Percentiles rank a stretch among this genome's conserved stretches.
Evolutionary conservation across 2,888 invertebrate species (phyloP).

Genomic region (Acanthosoma haemorrhoidale): DNA sequence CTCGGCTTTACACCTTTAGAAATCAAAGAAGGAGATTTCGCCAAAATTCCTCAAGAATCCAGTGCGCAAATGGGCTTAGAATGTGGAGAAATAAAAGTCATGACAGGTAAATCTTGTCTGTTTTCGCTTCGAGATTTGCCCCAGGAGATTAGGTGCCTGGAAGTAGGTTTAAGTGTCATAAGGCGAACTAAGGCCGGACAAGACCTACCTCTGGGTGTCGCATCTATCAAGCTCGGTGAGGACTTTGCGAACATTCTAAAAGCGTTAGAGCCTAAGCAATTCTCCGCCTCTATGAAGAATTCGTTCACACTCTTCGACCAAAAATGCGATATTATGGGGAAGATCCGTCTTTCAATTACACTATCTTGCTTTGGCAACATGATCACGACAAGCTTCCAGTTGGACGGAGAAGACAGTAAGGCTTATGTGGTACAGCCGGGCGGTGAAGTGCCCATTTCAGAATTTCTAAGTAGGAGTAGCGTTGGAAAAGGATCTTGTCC

Average conservation of each 20-base stretch:
- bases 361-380: conserved; percentile 45
- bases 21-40: not conserved
- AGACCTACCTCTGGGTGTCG: not conserved
- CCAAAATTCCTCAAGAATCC: too few species aligned
- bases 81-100: not conserved
- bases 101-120: not conserved
- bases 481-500: not conserved
- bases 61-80: too few species aligned
- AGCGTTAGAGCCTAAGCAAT: not conserved
- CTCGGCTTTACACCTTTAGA: not conserved
- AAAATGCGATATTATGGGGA: not conserved
- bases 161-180: not conserved
- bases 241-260: not conserved
- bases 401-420: conserved; percentile 32
- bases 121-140: not conserved
- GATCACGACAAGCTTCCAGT: conserved; percentile 42
- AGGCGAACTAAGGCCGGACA: not conserved
- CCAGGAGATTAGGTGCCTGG: not conserved
- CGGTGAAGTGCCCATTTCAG: not conserved
- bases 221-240: not conserved
- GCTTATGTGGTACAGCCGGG: conserved; percentile 35
- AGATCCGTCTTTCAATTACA: conserved; percentile 16
- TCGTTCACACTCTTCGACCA: not conserved
- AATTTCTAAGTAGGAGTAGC: not conserved
- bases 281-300: not conserved